These are phyloP conservation scores for Eleginops maclovinus DNA, from an alignment of 2,113 vertebrate species.

Conservation along the genomic window DNA sequence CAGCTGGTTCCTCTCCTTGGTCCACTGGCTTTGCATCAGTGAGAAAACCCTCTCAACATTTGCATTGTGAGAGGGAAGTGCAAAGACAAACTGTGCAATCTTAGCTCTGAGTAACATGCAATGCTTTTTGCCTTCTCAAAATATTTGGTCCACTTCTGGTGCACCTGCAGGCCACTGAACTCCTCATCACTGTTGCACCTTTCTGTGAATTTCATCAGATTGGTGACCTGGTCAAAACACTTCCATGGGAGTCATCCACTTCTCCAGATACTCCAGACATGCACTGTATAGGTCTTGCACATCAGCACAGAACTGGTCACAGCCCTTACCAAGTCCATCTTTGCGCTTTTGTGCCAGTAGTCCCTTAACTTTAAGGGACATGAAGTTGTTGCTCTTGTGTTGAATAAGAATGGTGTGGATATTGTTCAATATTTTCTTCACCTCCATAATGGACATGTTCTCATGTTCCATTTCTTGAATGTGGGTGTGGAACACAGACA, in stretches of 20 bases:
- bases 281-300: neutral
- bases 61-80: too few species aligned
- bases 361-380: neutral
- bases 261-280: neutral
- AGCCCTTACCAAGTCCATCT: neutral
- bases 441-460: neutral
- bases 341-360: neutral
- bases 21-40: too few species aligned
- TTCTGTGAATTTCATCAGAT: conserved; percentile 10
- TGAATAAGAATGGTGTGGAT: neutral
- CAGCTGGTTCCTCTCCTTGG: too few species aligned
- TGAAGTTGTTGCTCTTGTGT: neutral
- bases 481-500: conserved; percentile 17
- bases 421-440: neutral
- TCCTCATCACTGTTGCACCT: conserved; percentile 1
- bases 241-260: conserved; percentile 7
- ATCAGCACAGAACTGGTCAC: conserved; percentile 1
- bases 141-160: conserved; percentile 10
- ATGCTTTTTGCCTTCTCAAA: neutral
- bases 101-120: neutral
- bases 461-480: conserved; percentile 17
- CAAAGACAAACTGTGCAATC: too few species aligned
- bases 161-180: neutral
- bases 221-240: conserved; percentile 5
- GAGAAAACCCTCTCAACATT: too few species aligned